Evolutionary conservation across 2,888 invertebrate genomes (phyloP).

Genomic region (Resseliella maxima): DNA sequence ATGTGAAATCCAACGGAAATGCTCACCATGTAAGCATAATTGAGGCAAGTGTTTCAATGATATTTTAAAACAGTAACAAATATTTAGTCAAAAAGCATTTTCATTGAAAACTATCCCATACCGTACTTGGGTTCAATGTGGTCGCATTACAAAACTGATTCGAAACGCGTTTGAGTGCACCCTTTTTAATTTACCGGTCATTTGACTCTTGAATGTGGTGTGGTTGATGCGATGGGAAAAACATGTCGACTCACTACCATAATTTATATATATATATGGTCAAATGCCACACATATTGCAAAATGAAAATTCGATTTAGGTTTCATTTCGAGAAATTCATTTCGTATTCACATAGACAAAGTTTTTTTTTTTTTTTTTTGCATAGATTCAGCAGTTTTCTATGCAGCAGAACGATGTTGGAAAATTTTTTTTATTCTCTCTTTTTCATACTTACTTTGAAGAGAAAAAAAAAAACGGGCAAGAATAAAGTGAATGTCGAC

Average conservation of each 20-base stretch:
- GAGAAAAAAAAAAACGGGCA: neutral
- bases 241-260: neutral
- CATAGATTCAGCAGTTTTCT: neutral
- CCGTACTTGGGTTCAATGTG: neutral
- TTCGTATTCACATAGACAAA: no score
- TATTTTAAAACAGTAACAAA: neutral
- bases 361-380: neutral
- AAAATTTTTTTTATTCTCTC: neutral
- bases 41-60: constrained; percentile 13
- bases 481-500: neutral
- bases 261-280: neutral
- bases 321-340: neutral
- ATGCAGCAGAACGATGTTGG: neutral
- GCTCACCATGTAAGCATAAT: constrained; percentile 49
- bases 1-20: constrained; percentile 30
- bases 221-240: constrained; percentile 16
- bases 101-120: constrained; percentile 23
- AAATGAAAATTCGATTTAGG: neutral
- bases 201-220: constrained; percentile 9
- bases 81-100: neutral
- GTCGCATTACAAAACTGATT: constrained; percentile 30
- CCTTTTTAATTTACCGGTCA: constrained; percentile 46
- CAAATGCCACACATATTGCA: neutral
- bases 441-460: no score
- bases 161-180: neutral